Base-by-base conservation (phyloP, 2,797 vertebrate species). In the Acridotheres tristis region DNA sequence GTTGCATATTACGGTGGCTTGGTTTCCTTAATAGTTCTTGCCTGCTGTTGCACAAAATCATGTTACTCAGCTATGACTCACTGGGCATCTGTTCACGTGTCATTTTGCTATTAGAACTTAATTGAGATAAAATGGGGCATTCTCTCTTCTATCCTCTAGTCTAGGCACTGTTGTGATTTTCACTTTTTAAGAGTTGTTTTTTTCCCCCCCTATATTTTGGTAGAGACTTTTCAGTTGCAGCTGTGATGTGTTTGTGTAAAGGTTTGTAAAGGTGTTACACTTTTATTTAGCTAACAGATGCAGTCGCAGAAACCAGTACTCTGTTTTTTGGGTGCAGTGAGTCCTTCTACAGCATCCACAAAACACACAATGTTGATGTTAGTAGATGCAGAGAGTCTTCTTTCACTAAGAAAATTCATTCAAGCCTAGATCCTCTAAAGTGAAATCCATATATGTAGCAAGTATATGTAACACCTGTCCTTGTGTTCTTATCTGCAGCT, bases 21-120 rank as follows among this genome's bases (percentile, higher is more conserved):
- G 25, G 4, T 73, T 90, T 83, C 78, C 78, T 72, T 74, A 72
- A 81, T 55, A 77, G 87, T 79, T 88, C 71, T 84, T 84, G 58
- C 42, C 38, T 8, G 10, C 48, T 48, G 7, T 23, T 90, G 50
- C 38, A 40, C 53, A 82, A 90, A 95, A 93, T 85, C 27, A 3
- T 32, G 30, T 87, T 94, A 54, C 47, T 93, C 51, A 47, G 40
- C 66, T 88, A 16, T 88, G 94, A 95, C 81, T 96, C 86, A 89
- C 67, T 87, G 68, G 29, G 21, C 79, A 85, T 74, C 63, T 86
- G 51, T 66, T 90, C 84, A 86, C 10, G 0, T 94, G 84, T 66
- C 34, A 38, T 71, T 79, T 81, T 87, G 45, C 63, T 79, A 32
- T 87, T 89, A 83, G 63, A 69, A 93, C 73, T 54, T 1, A 88